phyloP scores from a whole-genome alignment of 2,888 invertebrate species.

The Anoncus sp. region DNA sequence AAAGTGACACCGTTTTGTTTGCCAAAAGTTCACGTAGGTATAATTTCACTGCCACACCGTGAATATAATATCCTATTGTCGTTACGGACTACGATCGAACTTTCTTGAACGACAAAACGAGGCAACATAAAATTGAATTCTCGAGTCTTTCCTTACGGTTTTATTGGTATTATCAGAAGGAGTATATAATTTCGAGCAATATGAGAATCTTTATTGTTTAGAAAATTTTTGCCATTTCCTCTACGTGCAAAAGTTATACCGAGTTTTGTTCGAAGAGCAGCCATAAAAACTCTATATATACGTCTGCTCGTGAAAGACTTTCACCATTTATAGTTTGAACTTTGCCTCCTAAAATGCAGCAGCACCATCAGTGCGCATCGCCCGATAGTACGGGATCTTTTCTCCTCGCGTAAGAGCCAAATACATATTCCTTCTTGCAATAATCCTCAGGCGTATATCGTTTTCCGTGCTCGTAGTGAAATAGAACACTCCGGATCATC shows the following conservation, averaged over 20 bases:
- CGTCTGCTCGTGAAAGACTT: constrained; percentile 41
- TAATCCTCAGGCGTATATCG: constrained; percentile 55
- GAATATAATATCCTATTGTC: not conserved
- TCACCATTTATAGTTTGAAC: constrained; percentile 47
- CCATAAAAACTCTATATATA: constrained; percentile 37
- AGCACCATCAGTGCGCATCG: constrained; percentile 7
- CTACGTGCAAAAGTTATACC: constrained; percentile 16
- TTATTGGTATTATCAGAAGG: constrained; percentile 38
- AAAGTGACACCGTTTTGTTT: constrained; percentile 10
- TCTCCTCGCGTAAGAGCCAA: constrained; percentile 7
- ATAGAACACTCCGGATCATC: constrained; percentile 8
- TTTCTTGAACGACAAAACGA: constrained; percentile 7
- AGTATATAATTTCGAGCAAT: constrained; percentile 31
- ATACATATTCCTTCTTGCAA: constrained; percentile 40
- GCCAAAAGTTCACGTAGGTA: not conserved
- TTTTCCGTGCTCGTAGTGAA: constrained; percentile 11
- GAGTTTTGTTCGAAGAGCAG: constrained; percentile 28
- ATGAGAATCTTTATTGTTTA: constrained; percentile 47
- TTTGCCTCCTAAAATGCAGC: constrained; percentile 56
- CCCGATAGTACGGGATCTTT: constrained; percentile 10
- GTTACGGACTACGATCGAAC: constrained; percentile 15
- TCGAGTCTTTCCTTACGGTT: constrained; percentile 15
- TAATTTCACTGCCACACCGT: not conserved
- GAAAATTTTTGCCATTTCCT: constrained; percentile 30
- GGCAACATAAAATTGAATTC: constrained; percentile 25